Evolutionary conservation across 2,888 invertebrate species (phyloP), one percentile per base, ranked within the genome.

Genomic region (Drosophila maculinotata): DNA sequence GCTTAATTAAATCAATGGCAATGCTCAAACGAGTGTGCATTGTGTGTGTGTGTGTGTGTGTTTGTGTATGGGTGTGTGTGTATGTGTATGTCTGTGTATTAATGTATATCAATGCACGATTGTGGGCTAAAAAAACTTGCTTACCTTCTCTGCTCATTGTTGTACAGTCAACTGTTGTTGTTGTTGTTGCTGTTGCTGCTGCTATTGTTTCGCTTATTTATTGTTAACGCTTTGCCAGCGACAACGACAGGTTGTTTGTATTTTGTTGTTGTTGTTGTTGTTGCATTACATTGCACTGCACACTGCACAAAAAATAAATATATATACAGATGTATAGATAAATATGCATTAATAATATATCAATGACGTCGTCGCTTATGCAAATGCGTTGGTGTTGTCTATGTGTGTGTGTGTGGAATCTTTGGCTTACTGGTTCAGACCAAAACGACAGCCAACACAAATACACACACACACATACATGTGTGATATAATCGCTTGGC

Each of bases 91-190:
- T 65, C 10, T 52, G n/a, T 69, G 44, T 39, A 48, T 28, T 23
- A 44, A 65, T 35, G 15, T 57, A 62, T 59, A 58, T 38, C 41
- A 42, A 42, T 62, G 69, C 56, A 62, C 45, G 66, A 65, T 53
- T 76, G 77, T 76, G 75, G 79, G 77, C 59, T 71, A 62, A 62
- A 79, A 82, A 84, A 88, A 85, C 84, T 88, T 71, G 88, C 87
- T 85, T 84, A 85, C 85, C 85, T 85, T 85, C 85, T 87, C 85
- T 73, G 72, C 79, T 77, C 87, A 81, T 88, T 88, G 73, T 88
- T 83, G 79, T 79, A 76, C 71, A 76, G 69, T 70, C 73, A 69
- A 73, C 60, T 72, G 74, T 52, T 63, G 69, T 59, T 70, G 74
- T 65, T 69, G 60, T 59, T 66, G 60, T 62, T 64, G 47, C 30